phyloP scores from a whole-genome alignment of 2,888 invertebrate genomes.

The Molorchus minor region DNA sequence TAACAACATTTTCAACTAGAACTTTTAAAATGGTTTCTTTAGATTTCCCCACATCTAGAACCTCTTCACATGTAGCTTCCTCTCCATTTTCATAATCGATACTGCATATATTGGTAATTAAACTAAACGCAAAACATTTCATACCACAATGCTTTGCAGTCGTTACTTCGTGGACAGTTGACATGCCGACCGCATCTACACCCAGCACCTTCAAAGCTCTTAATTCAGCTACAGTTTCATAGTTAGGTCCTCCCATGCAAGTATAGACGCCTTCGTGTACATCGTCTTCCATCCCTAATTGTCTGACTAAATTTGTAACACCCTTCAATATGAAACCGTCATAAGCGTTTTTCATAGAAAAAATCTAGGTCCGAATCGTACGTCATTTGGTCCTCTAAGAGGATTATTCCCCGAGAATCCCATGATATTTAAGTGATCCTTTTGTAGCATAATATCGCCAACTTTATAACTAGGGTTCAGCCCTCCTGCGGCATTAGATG shows the following conservation, averaged over 20 bases:
- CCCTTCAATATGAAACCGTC: constrained; percentile 74
- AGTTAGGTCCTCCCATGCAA: constrained; percentile 94
- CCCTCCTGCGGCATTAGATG: constrained; percentile 95
- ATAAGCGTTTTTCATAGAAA: constrained; percentile 88
- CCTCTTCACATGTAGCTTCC: constrained; percentile 85
- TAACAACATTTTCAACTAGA: constrained; percentile 72
- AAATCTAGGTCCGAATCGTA: constrained; percentile 88
- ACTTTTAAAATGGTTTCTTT: constrained; percentile 74
- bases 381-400: constrained; percentile 88
- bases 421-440: constrained; percentile 94
- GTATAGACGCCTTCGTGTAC: constrained; percentile 93
- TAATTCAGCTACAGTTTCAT: constrained; percentile 92
- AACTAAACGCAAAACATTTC: constrained; percentile 88
- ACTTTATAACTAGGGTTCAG: constrained; percentile 71
- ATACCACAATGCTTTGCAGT: constrained; percentile 92
- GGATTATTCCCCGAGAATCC: constrained; percentile 92
- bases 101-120: constrained; percentile 92
- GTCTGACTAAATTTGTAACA: constrained; percentile 70
- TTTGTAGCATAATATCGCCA: constrained; percentile 95
- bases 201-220: constrained; percentile 82
- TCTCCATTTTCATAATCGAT: constrained; percentile 76
- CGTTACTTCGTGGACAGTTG: constrained; percentile 78
- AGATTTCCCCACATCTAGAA: constrained; percentile 77
- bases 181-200: constrained; percentile 87
- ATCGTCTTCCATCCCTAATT: constrained; percentile 75